phyloP scores from a whole-genome alignment of 2,113 vertebrate genomes.

The Scopus umbretta region DNA sequence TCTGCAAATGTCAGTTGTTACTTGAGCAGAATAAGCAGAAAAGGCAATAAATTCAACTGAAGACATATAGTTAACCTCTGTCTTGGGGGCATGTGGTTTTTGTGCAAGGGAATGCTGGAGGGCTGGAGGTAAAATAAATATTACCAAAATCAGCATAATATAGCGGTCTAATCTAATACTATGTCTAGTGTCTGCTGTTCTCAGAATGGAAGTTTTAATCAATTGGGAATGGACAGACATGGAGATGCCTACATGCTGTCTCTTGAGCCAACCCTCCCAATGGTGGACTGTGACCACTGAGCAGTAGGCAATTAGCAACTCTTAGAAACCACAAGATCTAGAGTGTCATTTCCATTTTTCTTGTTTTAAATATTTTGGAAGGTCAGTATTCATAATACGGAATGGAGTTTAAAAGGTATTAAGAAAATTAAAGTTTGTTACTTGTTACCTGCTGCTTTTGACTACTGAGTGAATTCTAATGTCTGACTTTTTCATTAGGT shows the following conservation, averaged over 20 bases:
- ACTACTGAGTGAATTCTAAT: not conserved
- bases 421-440: not conserved
- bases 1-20: not conserved
- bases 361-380: not conserved
- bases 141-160: not conserved
- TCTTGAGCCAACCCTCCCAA: not conserved
- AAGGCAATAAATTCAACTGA: not conserved
- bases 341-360: not conserved
- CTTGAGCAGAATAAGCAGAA: not conserved
- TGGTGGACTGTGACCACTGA: not conserved
- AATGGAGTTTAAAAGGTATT: not conserved
- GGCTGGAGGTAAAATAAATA: not conserved
- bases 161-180: not conserved
- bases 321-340: not conserved
- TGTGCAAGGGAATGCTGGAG: not conserved
- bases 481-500: not conserved
- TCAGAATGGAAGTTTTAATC: not conserved
- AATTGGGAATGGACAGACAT: not conserved
- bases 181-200: not conserved
- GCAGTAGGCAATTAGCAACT: not conserved
- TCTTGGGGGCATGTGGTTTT: accelerated
- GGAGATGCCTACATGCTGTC: not conserved
- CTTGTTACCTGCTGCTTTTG: not conserved
- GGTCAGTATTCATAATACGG: not conserved
- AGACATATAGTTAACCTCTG: not conserved